A percentile compares a stretch with the other conserved stretches of the same genome.
Conservation (phyloP, 2,113 vertebrate species). For the Dasyurus viverrinus region DNA sequence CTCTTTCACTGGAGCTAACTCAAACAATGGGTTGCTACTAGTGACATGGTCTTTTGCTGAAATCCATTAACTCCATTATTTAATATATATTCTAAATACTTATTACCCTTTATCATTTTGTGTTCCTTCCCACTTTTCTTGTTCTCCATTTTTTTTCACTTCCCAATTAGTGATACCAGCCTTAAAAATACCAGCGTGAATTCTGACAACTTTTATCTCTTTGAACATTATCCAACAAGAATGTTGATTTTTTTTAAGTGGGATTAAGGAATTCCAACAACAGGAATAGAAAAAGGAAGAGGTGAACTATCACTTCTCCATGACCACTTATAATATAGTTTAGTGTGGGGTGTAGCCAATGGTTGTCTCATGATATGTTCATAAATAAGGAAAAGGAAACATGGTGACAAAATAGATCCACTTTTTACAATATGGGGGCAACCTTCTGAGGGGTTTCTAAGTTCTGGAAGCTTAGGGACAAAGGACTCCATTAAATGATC, state of each 20-base stretch:
- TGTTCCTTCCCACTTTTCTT: not conserved
- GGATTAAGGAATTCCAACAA: not conserved
- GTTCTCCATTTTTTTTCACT: not conserved
- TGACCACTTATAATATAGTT: not conserved
- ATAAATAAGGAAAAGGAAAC: not conserved
- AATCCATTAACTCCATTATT: not conserved
- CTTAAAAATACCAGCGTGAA: not conserved
- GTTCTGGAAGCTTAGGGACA: not conserved
- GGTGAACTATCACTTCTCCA: not conserved
- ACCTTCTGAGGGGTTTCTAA: not conserved
- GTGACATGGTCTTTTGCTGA: no score
- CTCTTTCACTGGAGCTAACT: no score
- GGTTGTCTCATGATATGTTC: not conserved
- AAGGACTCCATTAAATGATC: not conserved
- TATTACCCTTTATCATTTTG: not conserved
- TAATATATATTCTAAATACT: not conserved
- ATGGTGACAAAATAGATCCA: not conserved
- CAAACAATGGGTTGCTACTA: no score
- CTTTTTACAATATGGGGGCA: not conserved
- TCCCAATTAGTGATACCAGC: not conserved
- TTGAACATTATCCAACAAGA: not conserved
- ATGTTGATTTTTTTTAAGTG: not conserved
- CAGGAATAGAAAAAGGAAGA: not conserved
- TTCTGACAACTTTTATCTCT: not conserved
- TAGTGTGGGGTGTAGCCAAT: not conserved